Base-by-base conservation (phyloP, 2,888 invertebrate species). In the Danaus chrysippus region DNA sequence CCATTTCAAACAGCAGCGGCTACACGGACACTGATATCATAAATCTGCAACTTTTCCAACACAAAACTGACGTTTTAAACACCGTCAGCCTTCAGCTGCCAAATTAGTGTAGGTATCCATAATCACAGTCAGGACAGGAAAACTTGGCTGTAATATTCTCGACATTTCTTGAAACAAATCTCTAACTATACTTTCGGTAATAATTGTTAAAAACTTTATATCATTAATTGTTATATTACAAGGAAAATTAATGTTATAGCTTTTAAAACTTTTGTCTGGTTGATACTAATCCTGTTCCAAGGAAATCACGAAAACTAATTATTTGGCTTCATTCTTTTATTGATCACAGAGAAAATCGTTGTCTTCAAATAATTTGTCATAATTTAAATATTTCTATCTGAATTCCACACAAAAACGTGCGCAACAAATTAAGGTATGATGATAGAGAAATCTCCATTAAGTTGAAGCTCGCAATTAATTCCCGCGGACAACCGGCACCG, bases 1-100 rank as follows among this genome's bases (percentile, higher is more conserved):
- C 73, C 74, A 70, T 74, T 72, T 68, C 62, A 66, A 70, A 70
- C 68, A 61, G 60, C 61, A 58, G 62, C 59, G 61, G 64, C 15
- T 61, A 59, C 62, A 59, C 42, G 60, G 61, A 62, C 61, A 65
- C 52, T 55, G 54, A 19, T 63, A 66, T 65, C 62, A 69, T 66
- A 67, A 46, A 62, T 60, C 56, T 60, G 43, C 67, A 72, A 72
- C 66, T 71, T 72, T 67, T 64, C 65, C 53, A 57, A 55, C 54
- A 67, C 49, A 63, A 54, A 60, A 68, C 62, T 67, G 59, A 68
- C 69, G 61, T 70, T 68, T 3, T 34, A 34, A 34, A 5, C 23
- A 34, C 3, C 55, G 65, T 58, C 66, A 66, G 67, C 62, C 67
- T 69, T 61, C 55, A 60, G 68, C 67, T 69, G 71, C 64, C 70